A percentile compares a stretch with the other conserved stretches of the same genome.
These are phyloP conservation scores for Glaucopsyche alexis DNA, from an alignment of 2,888 invertebrate species.

Conservation along the genomic window DNA sequence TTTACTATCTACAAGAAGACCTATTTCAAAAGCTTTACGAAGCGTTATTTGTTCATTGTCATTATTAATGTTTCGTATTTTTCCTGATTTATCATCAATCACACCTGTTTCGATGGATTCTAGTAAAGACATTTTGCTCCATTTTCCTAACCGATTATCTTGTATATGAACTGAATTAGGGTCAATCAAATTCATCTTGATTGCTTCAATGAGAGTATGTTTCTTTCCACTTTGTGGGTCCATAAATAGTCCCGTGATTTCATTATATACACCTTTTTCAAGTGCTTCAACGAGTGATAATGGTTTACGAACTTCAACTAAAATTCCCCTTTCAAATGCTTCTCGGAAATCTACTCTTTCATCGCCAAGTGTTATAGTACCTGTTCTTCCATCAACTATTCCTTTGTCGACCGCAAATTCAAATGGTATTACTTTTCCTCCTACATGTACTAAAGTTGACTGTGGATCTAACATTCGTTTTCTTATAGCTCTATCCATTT, in stretches of 20 bases:
- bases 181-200: conserved; percentile 89
- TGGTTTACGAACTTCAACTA: conserved; percentile 90
- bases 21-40: conserved; percentile 88
- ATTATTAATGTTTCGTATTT: conserved; percentile 84
- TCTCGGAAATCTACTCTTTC: conserved; percentile 88
- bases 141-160: conserved; percentile 86
- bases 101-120: conserved; percentile 89
- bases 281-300: conserved; percentile 90
- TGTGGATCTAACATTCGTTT: conserved; percentile 91
- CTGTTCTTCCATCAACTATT: conserved; percentile 87
- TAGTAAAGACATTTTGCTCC: conserved; percentile 87
- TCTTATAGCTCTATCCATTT: conserved; percentile 90
- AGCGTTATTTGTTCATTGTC: conserved; percentile 85
- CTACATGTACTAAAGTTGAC: conserved; percentile 91
- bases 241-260: conserved; percentile 88
- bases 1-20: conserved; percentile 89
- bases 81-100: conserved; percentile 85
- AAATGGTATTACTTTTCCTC: conserved; percentile 90
- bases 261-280: conserved; percentile 89
- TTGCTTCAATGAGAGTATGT: conserved; percentile 89
- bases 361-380: conserved; percentile 82
- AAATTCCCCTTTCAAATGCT: conserved; percentile 90
- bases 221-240: conserved; percentile 89
- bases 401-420: conserved; percentile 89
- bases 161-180: conserved; percentile 90